Conservation (phyloP, 2,113 vertebrate genomes). For the Elachura formosa region DNA sequence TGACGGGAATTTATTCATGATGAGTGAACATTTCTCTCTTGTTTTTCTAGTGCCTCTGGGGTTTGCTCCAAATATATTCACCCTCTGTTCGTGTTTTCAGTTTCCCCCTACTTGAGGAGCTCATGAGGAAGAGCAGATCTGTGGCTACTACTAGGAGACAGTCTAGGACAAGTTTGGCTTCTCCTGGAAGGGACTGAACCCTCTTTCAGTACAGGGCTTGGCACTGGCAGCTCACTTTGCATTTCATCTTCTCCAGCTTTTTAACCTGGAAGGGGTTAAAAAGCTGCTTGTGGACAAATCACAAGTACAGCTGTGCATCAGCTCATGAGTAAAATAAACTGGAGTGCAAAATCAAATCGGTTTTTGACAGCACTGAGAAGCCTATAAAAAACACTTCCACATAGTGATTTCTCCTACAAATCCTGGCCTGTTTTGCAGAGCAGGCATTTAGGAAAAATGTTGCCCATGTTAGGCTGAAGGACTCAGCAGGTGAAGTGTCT, state of each 20-base stretch:
- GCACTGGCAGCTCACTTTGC: background rate
- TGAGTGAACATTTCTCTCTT: background rate
- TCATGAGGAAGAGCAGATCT: background rate
- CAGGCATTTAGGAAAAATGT: background rate
- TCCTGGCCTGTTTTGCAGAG: background rate
- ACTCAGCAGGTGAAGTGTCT: slow-evolving; percentile 21
- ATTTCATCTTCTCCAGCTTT: background rate
- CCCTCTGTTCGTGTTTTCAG: background rate
- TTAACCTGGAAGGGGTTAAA: background rate
- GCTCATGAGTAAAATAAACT: background rate
- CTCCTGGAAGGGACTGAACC: background rate
- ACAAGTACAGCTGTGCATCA: background rate
- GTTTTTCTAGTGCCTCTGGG: background rate
- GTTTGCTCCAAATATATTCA: rapidly evolving
- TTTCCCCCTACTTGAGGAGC: background rate
- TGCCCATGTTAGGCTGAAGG: background rate
- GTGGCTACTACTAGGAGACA: background rate
- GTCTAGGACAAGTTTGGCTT: background rate
- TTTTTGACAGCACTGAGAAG: background rate
- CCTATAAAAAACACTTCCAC: background rate
- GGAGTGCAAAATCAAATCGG: background rate
- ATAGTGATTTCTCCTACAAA: background rate
- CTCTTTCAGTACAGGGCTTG: background rate
- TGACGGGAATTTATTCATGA: background rate
- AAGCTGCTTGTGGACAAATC: background rate